These are phyloP conservation scores for Myiotriccus ornatus DNA, from an alignment of 2,797 vertebrate genomes.

Conservation along the genomic window DNA sequence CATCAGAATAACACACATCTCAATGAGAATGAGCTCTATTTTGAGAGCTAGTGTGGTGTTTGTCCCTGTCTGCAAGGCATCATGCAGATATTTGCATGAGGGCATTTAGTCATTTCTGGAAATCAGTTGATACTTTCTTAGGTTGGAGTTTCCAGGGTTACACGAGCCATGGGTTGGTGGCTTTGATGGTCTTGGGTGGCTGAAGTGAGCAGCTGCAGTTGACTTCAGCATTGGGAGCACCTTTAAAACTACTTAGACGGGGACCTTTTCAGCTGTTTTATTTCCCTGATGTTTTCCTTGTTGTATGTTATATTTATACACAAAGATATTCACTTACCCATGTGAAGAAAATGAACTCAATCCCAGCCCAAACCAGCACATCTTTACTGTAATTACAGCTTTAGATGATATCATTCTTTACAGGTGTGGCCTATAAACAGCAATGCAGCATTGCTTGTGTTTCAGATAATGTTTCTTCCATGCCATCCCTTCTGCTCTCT, in stretches of 20 bases:
- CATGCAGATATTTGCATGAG: background rate
- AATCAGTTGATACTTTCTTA: background rate
- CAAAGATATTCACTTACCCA: background rate
- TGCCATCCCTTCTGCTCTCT: background rate
- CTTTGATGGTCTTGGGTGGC: background rate
- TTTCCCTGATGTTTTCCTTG: background rate
- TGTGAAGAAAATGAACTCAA: background rate
- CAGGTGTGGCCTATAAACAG: background rate
- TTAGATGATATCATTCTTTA: background rate
- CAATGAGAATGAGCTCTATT: fast-evolving
- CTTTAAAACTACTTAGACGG: background rate
- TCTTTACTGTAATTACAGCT: slow-evolving; percentile 27
- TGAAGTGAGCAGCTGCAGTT: background rate
- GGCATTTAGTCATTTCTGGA: background rate
- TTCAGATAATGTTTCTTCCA: background rate
- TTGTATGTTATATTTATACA: background rate
- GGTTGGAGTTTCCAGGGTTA: background rate
- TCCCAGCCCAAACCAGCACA: background rate
- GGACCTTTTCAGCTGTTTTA: background rate
- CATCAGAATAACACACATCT: background rate
- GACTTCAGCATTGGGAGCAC: background rate
- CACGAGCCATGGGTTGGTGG: background rate
- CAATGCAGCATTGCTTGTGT: fast-evolving
- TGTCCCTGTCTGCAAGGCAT: background rate
- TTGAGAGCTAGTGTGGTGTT: background rate